These are phyloP conservation scores for Stichopus chloronotus DNA, from an alignment of 35 echinoderm and acorn worm genomes.

Conservation along the genomic window DNA sequence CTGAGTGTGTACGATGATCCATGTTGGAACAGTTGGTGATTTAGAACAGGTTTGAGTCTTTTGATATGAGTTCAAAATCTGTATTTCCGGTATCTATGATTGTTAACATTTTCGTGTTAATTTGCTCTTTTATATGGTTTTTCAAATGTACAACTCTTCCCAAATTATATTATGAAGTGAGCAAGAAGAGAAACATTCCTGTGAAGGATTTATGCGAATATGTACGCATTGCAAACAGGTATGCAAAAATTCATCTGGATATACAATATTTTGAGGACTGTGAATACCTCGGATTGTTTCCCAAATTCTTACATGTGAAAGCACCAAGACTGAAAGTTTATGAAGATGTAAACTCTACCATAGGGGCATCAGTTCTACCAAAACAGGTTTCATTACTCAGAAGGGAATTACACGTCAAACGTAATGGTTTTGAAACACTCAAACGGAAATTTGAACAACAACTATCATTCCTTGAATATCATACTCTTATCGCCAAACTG, in stretches of 20 bases:
- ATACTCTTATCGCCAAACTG: background rate
- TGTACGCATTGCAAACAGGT: slow-evolving; percentile 1
- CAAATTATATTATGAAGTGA: too few relatives aligned
- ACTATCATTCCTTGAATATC: slow-evolving; percentile 16
- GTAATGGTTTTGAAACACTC: background rate
- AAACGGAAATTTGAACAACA: background rate
- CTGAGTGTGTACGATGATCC: too few relatives aligned
- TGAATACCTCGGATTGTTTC: slow-evolving; percentile 14
- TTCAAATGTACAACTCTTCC: too few relatives aligned
- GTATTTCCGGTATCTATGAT: too few relatives aligned
- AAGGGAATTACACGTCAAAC: background rate
- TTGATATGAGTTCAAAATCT: too few relatives aligned
- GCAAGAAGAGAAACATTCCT: too few relatives aligned
- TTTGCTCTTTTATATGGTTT: too few relatives aligned
- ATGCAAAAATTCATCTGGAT: slow-evolving; percentile 30
- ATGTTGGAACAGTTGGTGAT: too few relatives aligned
- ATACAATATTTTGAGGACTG: slow-evolving; percentile 46
- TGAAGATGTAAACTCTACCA: background rate
- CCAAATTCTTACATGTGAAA: slow-evolving; percentile 16
- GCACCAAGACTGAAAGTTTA: slow-evolving; percentile 17
- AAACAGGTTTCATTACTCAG: background rate
- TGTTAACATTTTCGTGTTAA: too few relatives aligned
- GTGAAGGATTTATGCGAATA: slow-evolving; percentile 7
- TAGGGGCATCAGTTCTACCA: background rate
- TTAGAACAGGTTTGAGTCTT: too few relatives aligned